Percentiles rank a stretch among this genome's conserved stretches.
These are phyloP conservation scores for Haliclona indistincta DNA, from an alignment of 37 sponge, comb jelly and placozoan genomes.

Conservation along the genomic window DNA sequence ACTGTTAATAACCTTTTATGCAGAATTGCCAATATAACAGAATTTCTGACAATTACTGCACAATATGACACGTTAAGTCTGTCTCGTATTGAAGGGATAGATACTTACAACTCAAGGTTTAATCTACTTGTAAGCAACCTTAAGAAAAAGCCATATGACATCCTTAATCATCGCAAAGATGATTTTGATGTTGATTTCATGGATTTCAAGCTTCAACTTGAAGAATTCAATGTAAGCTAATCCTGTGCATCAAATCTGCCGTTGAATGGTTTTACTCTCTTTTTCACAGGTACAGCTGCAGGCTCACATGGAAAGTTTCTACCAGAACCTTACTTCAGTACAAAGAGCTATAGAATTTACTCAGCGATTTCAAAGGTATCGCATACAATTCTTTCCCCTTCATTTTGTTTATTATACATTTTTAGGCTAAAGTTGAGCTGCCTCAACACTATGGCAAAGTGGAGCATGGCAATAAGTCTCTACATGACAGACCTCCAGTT, in stretches of 20 bases:
- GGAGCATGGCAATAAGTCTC: constrained; percentile 39
- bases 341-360: constrained; percentile 59
- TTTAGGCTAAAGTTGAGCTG: constrained; percentile 71
- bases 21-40: constrained; percentile 81
- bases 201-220: constrained; percentile 77
- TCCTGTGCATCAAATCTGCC: background rate
- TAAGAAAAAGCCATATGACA: constrained; percentile 94
- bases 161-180: constrained; percentile 80
- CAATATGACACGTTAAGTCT: constrained; percentile 73
- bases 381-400: background rate
- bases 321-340: constrained; percentile 46
- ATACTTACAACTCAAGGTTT: constrained; percentile 72
- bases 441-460: constrained; percentile 70
- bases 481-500: constrained; percentile 80
- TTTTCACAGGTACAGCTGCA: constrained; percentile 50
- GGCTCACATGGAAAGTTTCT: constrained; percentile 39
- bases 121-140: constrained; percentile 64
- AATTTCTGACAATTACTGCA: constrained; percentile 65
- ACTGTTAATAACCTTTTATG: background rate
- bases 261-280: background rate
- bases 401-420: background rate
- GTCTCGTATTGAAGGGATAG: constrained; percentile 94
- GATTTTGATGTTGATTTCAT: constrained; percentile 95
- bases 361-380: constrained; percentile 59
- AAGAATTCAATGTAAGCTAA: constrained; percentile 61